Evolutionary conservation across 1,140 invertebrate species (phyloP), one percentile per base, ranked within the genome.

Genomic region (Mesaphorura yosii): DNA sequence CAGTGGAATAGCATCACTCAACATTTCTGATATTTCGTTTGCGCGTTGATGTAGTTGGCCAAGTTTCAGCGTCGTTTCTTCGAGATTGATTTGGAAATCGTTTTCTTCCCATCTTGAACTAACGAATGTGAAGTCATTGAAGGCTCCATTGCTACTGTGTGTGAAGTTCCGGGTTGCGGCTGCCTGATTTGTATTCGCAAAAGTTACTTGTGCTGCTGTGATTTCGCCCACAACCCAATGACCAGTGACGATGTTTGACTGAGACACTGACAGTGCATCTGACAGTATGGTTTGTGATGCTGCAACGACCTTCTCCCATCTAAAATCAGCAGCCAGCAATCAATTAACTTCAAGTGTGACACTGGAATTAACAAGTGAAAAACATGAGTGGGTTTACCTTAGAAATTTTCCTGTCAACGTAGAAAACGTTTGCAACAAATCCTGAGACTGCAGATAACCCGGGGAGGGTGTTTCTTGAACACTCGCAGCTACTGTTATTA

Each of bases 401-500:
- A n/a, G n/a, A n/a, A n/a, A n/a, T n/a, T n/a, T n/a, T n/a, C n/a
- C n/a, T n/a, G n/a, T n/a, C n/a, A n/a, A n/a, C n/a, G n/a, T n/a
- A n/a, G n/a, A n/a, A n/a, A n/a, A n/a, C n/a, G n/a, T n/a, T n/a
- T n/a, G n/a, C 22, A 17, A 31, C 26, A 59, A 45, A 17, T 52
- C 6, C 15, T 31, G 15, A 28, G 45, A 19, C 25, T 19, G 6
- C 19, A 6, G 2, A 37, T 50, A 48, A 27, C 48, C 14, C 10
- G 57, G 57, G 1, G 57, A 59, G 7, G 17, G 17, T 15, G 22
- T 29, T 12, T 54, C 44, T 38, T 47, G 23, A 41, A 51, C 38
- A 14, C 40, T 14, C 23, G 15, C 55, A 7, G 14, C 4, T 25
- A 55, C 37, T 14, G 45, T 20, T 1, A 55, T 17, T 15, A 59